Percentiles rank a stretch among this genome's conserved stretches.
Evolutionary conservation across 2,113 vertebrate species (phyloP).

Genomic region (Nyctibius bracteatus): DNA sequence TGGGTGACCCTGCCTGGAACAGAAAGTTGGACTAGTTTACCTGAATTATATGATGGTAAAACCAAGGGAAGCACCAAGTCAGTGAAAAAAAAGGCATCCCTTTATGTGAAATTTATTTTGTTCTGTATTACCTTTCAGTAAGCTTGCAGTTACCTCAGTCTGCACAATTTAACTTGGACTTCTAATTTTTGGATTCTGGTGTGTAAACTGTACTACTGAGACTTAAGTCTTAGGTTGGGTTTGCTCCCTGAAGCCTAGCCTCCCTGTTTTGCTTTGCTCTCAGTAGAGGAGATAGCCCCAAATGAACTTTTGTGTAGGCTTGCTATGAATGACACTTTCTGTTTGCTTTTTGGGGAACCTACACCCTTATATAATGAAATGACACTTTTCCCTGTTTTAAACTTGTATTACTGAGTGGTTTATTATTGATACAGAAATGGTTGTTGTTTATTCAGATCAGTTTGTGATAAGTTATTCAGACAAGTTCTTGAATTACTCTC

Average conservation of each 20-base stretch:
- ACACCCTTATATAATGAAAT: not conserved
- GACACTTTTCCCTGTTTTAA: not conserved
- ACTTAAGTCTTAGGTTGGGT: not conserved
- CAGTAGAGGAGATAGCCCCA: not conserved
- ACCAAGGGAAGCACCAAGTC: not conserved
- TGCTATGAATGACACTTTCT: not conserved
- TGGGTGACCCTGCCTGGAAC: not conserved
- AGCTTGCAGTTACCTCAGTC: not conserved
- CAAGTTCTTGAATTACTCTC: not conserved
- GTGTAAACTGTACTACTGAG: accelerated
- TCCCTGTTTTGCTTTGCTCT: not conserved
- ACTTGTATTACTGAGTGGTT: not conserved
- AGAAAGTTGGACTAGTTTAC: not conserved
- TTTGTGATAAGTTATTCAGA: not conserved
- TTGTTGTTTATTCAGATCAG: not conserved
- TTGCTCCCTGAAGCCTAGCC: not conserved
- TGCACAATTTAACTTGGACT: not conserved
- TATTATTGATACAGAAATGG: not conserved
- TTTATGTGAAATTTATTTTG: not conserved
- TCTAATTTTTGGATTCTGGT: not conserved
- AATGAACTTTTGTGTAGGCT: not conserved
- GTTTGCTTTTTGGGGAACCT: not conserved
- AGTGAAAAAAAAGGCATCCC: accelerated
- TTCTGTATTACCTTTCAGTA: not conserved
- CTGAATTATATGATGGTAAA: not conserved